A percentile compares a stretch with the other conserved stretches of the same genome.
These are phyloP conservation scores for Odontocerum albicorne DNA, from an alignment of 2,888 invertebrate species.

Conservation along the genomic window DNA sequence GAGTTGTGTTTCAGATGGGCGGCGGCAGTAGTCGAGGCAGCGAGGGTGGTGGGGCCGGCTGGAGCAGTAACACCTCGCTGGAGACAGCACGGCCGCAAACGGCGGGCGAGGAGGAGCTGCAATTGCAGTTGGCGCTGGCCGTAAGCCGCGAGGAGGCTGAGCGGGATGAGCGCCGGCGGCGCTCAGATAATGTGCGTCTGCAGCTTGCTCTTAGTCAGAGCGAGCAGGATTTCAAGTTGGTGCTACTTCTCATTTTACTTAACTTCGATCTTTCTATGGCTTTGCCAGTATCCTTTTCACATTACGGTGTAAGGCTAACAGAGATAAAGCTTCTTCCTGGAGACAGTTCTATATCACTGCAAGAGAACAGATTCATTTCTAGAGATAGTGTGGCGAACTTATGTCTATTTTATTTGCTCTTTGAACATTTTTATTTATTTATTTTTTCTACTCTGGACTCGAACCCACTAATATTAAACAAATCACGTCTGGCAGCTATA, in stretches of 20 bases:
- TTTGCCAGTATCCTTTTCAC: too few relatives aligned
- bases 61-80: slow-evolving; percentile 45
- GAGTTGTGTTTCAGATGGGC: slow-evolving; percentile 22
- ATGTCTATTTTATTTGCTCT: too few relatives aligned
- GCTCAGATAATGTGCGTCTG: slow-evolving; percentile 94
- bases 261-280: too few relatives aligned
- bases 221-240: slow-evolving; percentile 87
- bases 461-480: too few relatives aligned
- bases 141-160: slow-evolving; percentile 99
- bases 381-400: too few relatives aligned
- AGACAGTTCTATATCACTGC: too few relatives aligned
- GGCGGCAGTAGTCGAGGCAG: slow-evolving; percentile 21
- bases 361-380: too few relatives aligned
- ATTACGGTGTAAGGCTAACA: too few relatives aligned
- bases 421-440: too few relatives aligned
- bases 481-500: too few relatives aligned
- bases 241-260: slow-evolving; percentile 36
- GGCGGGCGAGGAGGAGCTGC: slow-evolving; percentile 96
- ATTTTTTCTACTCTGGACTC: too few relatives aligned
- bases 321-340: too few relatives aligned
- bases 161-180: slow-evolving; percentile 89
- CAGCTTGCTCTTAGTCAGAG: slow-evolving; percentile 95
- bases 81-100: slow-evolving; percentile 96
- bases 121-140: slow-evolving; percentile 95
- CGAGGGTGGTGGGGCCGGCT: slow-evolving; percentile 14